Percentiles rank a stretch among this genome's conserved stretches.
phyloP scores from a whole-genome alignment of 92 coral and sea anemone species.

The Actinostola sp. region DNA sequence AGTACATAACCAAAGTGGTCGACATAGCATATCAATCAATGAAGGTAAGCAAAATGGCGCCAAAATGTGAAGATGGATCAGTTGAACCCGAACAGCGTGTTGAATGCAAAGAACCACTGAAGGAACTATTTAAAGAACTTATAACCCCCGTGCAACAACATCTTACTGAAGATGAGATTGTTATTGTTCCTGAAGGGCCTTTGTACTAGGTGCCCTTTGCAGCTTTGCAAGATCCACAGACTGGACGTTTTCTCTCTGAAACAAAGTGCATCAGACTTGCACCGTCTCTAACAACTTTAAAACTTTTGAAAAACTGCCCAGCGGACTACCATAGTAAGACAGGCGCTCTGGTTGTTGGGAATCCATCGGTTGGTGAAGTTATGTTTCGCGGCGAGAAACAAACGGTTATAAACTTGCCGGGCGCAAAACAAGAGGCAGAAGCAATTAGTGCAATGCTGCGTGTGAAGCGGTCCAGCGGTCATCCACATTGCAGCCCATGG shows the following conservation, averaged over 20 bases:
- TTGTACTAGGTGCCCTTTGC: constrained; percentile 23
- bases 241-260: constrained; percentile 9
- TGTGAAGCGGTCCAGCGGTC: too few relatives aligned
- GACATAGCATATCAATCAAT: neutral
- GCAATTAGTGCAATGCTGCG: too few relatives aligned
- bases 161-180: constrained; percentile 14
- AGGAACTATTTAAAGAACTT: neutral
- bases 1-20: neutral
- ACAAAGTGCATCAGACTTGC: constrained; percentile 11
- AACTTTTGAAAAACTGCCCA: constrained; percentile 2
- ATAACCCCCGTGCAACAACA: constrained; percentile 3
- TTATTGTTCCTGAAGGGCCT: constrained; percentile 33
- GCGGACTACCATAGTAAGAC: neutral
- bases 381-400: constrained; percentile 8
- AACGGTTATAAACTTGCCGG: neutral
- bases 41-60: neutral
- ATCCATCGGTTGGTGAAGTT: constrained; percentile 23
- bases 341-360: constrained; percentile 22
- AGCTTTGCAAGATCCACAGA: constrained; percentile 16
- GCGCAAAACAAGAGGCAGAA: constrained; percentile 20
- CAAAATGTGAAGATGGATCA: neutral
- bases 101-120: constrained; percentile 6
- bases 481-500: too few relatives aligned
- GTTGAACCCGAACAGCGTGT: neutral
- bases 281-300: constrained; percentile 16